Evolutionary conservation across 2,797 vertebrate species (phyloP).

Genomic region (Neopelma chrysocephalum): DNA sequence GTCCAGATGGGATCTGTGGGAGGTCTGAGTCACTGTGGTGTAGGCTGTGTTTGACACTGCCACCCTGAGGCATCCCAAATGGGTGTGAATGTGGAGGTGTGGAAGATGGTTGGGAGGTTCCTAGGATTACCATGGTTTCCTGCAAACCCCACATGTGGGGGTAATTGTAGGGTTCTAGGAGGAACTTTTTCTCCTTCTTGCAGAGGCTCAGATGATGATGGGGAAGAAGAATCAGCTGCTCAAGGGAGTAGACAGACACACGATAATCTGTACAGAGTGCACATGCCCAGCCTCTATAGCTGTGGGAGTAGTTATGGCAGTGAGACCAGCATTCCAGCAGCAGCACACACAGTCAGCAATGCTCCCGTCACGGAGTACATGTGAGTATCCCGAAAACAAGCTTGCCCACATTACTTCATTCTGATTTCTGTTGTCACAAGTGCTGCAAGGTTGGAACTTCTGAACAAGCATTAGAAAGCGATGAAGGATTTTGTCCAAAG

Average conservation of each 20-base stretch:
- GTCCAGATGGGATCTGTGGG: conserved; percentile 67
- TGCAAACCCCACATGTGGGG: conserved; percentile 16
- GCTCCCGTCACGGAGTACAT: conserved; percentile 98
- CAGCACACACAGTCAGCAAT: conserved; percentile 98
- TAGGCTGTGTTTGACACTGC: conserved; percentile 50
- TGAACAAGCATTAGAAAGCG: background rate
- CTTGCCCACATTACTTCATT: background rate
- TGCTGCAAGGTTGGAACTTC: background rate
- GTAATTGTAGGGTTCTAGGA: conserved; percentile 48
- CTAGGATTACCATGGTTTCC: conserved; percentile 46
- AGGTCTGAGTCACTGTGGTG: conserved; percentile 58
- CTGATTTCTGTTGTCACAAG: background rate
- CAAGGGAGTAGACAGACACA: conserved; percentile 90
- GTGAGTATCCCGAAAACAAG: conserved; percentile 77
- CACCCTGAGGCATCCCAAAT: conserved; percentile 35
- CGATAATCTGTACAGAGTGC: conserved; percentile 95
- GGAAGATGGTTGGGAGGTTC: conserved; percentile 42
- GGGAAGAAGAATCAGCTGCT: conserved; percentile 88
- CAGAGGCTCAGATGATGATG: conserved; percentile 88
- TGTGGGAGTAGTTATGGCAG: conserved; percentile 99
- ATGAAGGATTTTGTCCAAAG: background rate
- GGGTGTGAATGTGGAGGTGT: conserved; percentile 41
- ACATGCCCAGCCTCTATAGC: conserved; percentile 99
- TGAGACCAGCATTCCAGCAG: conserved; percentile 94
- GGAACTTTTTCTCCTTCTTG: conserved; percentile 45